These are phyloP conservation scores for Xenops minutus DNA, from an alignment of 2,797 vertebrate genomes.

Conservation along the genomic window DNA sequence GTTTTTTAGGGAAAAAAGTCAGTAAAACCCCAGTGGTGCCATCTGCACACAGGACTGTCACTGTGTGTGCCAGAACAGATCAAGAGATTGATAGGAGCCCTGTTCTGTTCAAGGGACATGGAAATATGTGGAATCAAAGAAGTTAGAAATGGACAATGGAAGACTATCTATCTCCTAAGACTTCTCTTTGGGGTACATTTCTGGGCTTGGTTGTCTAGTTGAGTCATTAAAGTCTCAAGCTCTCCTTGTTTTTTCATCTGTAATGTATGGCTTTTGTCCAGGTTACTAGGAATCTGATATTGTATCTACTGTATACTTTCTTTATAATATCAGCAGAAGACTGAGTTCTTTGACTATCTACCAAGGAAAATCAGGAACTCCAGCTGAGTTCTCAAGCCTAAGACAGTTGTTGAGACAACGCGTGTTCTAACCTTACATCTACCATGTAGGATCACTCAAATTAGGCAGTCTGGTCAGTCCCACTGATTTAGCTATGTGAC, in stretches of 20 bases:
- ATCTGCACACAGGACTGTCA: neutral
- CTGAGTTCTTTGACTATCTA: neutral
- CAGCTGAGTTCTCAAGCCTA: neutral
- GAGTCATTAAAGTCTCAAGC: neutral
- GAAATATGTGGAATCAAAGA: neutral
- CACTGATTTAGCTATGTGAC: neutral
- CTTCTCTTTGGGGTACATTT: neutral
- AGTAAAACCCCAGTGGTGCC: slow-evolving; percentile 2
- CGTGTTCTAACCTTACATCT: neutral
- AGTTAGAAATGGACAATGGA: neutral
- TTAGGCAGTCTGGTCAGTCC: neutral
- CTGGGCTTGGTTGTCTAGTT: neutral
- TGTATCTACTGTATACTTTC: neutral
- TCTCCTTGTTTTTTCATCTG: neutral
- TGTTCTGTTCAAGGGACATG: neutral
- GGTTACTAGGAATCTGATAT: neutral
- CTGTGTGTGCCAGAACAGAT: neutral
- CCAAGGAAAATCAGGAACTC: neutral
- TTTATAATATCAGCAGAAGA: neutral
- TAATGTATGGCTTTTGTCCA: neutral
- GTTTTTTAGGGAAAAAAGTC: neutral
- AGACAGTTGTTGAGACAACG: neutral
- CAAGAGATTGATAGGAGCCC: slow-evolving; percentile 10
- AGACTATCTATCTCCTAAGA: neutral
- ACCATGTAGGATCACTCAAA: neutral